Conservation (phyloP, 1,140 invertebrate species). For the Oncopodura yosiiana region DNA sequence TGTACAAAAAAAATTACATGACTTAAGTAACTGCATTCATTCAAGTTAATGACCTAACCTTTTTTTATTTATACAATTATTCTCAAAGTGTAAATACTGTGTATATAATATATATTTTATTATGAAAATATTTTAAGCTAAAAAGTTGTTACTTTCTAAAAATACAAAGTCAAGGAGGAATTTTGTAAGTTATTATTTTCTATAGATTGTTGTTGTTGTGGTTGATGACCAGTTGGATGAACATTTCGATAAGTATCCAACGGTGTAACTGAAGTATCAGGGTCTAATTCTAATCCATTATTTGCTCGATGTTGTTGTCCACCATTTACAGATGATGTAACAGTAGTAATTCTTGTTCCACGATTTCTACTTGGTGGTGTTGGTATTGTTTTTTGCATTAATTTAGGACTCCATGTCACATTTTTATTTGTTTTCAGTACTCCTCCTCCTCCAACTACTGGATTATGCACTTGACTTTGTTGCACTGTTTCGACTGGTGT, state of each 20-base stretch:
- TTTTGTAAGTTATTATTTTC: slow-evolving; percentile 29
- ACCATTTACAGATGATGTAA: not conserved
- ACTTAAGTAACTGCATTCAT: not conserved
- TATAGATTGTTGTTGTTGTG: slow-evolving; percentile 21
- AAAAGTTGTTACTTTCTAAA: slow-evolving; percentile 30
- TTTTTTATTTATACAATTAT: not conserved
- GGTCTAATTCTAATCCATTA: slow-evolving; percentile 35
- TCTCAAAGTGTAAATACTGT: not conserved
- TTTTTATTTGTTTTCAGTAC: slow-evolving; percentile 30
- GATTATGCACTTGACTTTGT: slow-evolving; percentile 4
- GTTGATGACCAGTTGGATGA: slow-evolving; percentile 6
- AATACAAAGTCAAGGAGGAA: slow-evolving; percentile 33
- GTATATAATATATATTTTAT: not conserved
- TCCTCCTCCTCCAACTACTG: not conserved
- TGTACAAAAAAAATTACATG: too few species aligned
- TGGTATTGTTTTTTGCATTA: slow-evolving; percentile 29
- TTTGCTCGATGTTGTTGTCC: slow-evolving; percentile 6
- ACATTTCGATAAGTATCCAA: slow-evolving; percentile 30
- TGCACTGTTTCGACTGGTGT: slow-evolving; percentile 28
- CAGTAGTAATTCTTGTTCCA: slow-evolving; percentile 17
- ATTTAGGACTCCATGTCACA: slow-evolving; percentile 35
- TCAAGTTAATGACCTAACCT: not conserved
- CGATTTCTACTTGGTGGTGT: slow-evolving; percentile 22
- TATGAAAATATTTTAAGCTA: not conserved
- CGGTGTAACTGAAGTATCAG: slow-evolving; percentile 33